phyloP scores from a whole-genome alignment of 2,888 invertebrate genomes.

The Ypsolopha scabrella region DNA sequence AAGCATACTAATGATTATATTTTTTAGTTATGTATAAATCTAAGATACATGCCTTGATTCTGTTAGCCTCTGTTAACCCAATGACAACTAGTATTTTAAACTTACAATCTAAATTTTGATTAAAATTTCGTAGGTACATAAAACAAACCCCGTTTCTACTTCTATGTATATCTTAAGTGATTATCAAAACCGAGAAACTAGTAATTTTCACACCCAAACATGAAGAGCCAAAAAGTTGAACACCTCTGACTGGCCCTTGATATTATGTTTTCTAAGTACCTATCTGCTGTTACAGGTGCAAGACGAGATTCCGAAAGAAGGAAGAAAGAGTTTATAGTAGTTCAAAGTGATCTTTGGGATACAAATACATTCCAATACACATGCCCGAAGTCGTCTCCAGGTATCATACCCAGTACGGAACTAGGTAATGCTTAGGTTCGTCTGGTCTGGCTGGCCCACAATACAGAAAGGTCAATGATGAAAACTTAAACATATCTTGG shows the following conservation, averaged over 20 bases:
- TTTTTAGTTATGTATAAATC: too few relatives aligned
- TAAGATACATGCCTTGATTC: too few relatives aligned
- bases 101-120: too few relatives aligned
- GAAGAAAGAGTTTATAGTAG: slow-evolving; percentile 73
- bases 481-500: background rate
- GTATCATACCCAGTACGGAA: background rate
- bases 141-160: too few relatives aligned
- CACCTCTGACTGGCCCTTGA: too few relatives aligned
- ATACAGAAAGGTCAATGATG: background rate
- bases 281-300: slow-evolving; percentile 43
- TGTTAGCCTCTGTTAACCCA: too few relatives aligned
- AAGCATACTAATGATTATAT: slow-evolving; percentile 16
- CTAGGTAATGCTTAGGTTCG: slow-evolving; percentile 17
- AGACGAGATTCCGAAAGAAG: slow-evolving; percentile 60
- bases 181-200: too few relatives aligned
- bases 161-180: too few relatives aligned
- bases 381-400: slow-evolving; percentile 50
- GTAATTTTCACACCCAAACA: too few relatives aligned
- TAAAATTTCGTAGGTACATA: too few relatives aligned
- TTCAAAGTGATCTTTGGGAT: slow-evolving; percentile 76
- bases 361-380: slow-evolving; percentile 72
- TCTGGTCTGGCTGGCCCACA: background rate
- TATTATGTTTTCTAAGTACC: background rate
- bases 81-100: too few relatives aligned
- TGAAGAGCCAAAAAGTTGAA: too few relatives aligned